Percentiles rank a stretch among this genome's conserved stretches.
Evolutionary conservation across 2,113 vertebrate species (phyloP).

Genomic region (Ptyas mucosa): DNA sequence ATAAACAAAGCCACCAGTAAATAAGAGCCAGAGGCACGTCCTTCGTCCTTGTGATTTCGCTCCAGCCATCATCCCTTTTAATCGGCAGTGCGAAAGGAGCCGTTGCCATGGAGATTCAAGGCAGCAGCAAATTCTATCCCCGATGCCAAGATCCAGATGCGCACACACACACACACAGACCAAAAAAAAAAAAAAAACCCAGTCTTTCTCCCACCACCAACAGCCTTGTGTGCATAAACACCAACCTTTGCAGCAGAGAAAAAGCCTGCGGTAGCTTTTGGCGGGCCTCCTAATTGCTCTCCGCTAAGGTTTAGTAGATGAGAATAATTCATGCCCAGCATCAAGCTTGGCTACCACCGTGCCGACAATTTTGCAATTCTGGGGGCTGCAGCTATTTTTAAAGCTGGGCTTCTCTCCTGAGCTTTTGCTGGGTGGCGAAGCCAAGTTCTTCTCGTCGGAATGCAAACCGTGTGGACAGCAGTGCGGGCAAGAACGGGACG

Average conservation of each 20-base stretch:
- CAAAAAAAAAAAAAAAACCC: too few species aligned
- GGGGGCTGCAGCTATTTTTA: slow-evolving; percentile 42
- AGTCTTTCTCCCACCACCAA: slow-evolving; percentile 17
- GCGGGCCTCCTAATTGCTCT: slow-evolving; percentile 27
- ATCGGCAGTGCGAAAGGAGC: neutral
- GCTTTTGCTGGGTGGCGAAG: neutral
- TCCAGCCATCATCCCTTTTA: neutral
- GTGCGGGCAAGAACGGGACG: slow-evolving; percentile 45
- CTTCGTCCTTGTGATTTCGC: neutral
- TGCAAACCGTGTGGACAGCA: slow-evolving; percentile 39
- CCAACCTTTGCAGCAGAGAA: slow-evolving; percentile 39
- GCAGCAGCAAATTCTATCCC: neutral
- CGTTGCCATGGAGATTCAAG: slow-evolving; percentile 24
- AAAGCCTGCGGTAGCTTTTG: slow-evolving; percentile 26
- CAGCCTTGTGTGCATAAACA: slow-evolving; percentile 29
- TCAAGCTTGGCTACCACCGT: slow-evolving; percentile 26
- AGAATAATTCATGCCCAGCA: slow-evolving; percentile 47
- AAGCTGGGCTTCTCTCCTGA: slow-evolving; percentile 18
- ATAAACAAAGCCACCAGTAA: neutral
- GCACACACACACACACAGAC: too few species aligned
- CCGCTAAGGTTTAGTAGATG: slow-evolving; percentile 28
- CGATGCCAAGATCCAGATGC: neutral
- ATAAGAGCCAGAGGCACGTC: neutral
- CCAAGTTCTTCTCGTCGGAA: slow-evolving; percentile 48
- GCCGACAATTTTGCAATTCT: slow-evolving; percentile 31